These are phyloP conservation scores for Coronaproctus castanopsis DNA, from an alignment of 2,888 invertebrate species.

Conservation along the genomic window DNA sequence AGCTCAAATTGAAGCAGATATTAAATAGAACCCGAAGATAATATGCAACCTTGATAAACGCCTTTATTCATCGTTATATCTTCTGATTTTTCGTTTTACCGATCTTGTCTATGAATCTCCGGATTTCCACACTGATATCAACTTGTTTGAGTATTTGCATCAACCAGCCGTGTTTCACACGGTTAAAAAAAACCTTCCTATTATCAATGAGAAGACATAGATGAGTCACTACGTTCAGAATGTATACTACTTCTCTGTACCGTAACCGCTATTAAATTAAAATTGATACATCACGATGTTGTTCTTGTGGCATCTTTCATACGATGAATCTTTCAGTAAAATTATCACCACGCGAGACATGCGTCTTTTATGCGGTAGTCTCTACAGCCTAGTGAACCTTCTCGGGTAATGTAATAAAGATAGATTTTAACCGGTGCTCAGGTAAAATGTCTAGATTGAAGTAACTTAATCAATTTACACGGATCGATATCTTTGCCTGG, in stretches of 20 bases:
- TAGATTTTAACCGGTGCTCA: neutral
- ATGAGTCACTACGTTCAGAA: neutral
- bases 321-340: neutral
- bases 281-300: neutral
- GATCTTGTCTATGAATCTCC: neutral
- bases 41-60: neutral
- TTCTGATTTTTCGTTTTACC: neutral
- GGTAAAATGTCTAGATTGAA: neutral
- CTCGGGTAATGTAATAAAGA: neutral
- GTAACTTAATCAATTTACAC: too few species aligned
- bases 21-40: neutral
- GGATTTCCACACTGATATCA: neutral
- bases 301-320: neutral
- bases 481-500: too few species aligned
- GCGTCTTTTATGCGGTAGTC: neutral
- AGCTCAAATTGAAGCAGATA: neutral
- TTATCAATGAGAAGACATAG: neutral
- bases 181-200: neutral
- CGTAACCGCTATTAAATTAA: neutral
- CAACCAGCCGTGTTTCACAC: neutral
- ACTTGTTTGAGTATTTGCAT: neutral
- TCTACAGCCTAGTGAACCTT: neutral
- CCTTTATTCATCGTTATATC: neutral
- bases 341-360: neutral
- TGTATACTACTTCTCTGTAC: neutral